A percentile compares a stretch with the other conserved stretches of the same genome.
Evolutionary conservation across 2,797 vertebrate genomes (phyloP).

Genomic region (Arnoldichthys spilopterus): DNA sequence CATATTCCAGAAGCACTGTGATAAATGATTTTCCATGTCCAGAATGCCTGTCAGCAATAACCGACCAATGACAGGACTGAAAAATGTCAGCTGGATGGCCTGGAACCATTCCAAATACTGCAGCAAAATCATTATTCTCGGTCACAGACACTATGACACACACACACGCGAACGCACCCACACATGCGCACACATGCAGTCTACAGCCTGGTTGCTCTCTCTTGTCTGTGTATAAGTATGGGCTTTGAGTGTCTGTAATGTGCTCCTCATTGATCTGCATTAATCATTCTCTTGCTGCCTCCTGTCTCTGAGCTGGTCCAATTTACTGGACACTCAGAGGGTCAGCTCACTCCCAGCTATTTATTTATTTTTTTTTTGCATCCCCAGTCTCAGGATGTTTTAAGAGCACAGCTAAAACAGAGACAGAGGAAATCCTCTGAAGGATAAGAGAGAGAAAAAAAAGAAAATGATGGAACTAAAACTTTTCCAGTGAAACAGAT

Average conservation of each 20-base stretch:
- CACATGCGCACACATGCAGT: not conserved
- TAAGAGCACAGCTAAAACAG: not conserved
- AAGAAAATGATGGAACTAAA: no score
- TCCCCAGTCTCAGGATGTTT: not conserved
- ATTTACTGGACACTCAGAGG: not conserved
- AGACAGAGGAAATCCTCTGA: not conserved
- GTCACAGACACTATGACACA: not conserved
- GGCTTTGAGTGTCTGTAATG: not conserved
- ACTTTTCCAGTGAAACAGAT: no score
- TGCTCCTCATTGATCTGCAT: constrained; percentile 3
- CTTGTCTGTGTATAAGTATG: not conserved
- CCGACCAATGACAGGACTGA: not conserved
- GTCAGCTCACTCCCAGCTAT: not conserved
- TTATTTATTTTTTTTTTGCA: no score
- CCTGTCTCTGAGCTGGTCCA: not conserved
- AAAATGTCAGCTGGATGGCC: constrained; percentile 7
- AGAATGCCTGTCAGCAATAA: not conserved
- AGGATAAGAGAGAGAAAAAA: not conserved
- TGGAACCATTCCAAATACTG: constrained; percentile 10
- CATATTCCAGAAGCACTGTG: not conserved
- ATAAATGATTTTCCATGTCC: not conserved
- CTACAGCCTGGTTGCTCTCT: not conserved
- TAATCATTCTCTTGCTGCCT: not conserved
- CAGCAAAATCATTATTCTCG: constrained; percentile 9
- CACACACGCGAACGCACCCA: not conserved